These are phyloP conservation scores for Crematogaster levior DNA, from an alignment of 2,888 invertebrate species.

Conservation along the genomic window DNA sequence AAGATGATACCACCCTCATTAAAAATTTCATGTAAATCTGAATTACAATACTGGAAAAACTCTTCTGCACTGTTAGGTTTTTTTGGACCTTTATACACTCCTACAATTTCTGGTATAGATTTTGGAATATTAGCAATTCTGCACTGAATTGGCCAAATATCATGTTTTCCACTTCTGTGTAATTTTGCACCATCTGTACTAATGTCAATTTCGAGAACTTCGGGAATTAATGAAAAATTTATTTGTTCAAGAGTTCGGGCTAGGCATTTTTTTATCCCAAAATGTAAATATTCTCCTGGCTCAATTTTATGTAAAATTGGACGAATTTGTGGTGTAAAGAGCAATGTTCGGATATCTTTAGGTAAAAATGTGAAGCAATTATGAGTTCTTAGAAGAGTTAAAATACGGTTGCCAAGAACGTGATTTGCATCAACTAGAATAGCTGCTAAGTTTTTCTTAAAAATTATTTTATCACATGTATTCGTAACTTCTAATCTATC, in stretches of 20 bases:
- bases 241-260: background rate
- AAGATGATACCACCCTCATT: background rate
- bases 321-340: background rate
- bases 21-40: constrained; percentile 18
- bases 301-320: constrained; percentile 17
- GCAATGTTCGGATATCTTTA: too few relatives aligned
- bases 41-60: constrained; percentile 14
- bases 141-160: constrained; percentile 28
- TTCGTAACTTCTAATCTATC: background rate
- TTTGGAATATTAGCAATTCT: constrained; percentile 23
- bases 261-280: background rate
- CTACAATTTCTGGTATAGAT: constrained; percentile 1
- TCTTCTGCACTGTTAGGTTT: background rate
- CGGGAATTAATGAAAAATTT: background rate
- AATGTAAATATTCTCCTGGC: constrained; percentile 26
- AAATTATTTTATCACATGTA: background rate
- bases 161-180: constrained; percentile 7
- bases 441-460: background rate
- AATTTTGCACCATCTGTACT: background rate
- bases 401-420: constrained; percentile 8
- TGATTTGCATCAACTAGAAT: background rate
- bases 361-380: constrained; percentile 14
- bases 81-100: too few relatives aligned
- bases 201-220: background rate
- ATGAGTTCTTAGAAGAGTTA: constrained; percentile 21